Conservation (phyloP, 2,113 vertebrate species). For the Columba janthina region DNA sequence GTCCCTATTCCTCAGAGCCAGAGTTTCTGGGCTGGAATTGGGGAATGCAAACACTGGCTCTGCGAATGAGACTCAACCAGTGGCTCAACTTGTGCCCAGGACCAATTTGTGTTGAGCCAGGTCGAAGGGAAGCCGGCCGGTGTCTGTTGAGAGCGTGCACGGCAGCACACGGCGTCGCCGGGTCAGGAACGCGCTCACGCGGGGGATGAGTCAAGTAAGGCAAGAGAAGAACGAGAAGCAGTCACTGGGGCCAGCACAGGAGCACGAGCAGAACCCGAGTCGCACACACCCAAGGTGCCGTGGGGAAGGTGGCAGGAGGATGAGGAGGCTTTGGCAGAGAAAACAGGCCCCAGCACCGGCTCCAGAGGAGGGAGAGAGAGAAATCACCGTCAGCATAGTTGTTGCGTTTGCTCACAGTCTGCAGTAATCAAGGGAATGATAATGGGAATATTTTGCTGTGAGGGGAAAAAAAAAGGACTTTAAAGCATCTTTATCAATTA, state of each 20-base stretch:
- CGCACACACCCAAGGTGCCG: neutral
- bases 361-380: too few species aligned
- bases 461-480: accelerated
- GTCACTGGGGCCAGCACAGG: neutral
- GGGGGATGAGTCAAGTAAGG: neutral
- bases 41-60: neutral
- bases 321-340: neutral
- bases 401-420: neutral
- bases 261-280: neutral
- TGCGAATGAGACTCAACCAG: neutral
- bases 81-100: neutral
- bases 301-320: neutral
- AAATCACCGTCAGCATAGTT: accelerated
- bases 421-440: neutral
- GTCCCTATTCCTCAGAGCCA: neutral
- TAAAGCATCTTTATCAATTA: neutral
- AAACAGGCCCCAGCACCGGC: neutral
- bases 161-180: neutral
- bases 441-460: neutral
- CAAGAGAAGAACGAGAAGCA: neutral
- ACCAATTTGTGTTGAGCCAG: neutral
- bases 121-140: neutral
- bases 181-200: neutral
- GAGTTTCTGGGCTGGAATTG: neutral
- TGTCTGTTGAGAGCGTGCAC: neutral